A percentile compares a stretch with the other conserved stretches of the same genome.
These are phyloP conservation scores for Neoascia interrupta DNA, from an alignment of 2,888 invertebrate species.

Conservation along the genomic window DNA sequence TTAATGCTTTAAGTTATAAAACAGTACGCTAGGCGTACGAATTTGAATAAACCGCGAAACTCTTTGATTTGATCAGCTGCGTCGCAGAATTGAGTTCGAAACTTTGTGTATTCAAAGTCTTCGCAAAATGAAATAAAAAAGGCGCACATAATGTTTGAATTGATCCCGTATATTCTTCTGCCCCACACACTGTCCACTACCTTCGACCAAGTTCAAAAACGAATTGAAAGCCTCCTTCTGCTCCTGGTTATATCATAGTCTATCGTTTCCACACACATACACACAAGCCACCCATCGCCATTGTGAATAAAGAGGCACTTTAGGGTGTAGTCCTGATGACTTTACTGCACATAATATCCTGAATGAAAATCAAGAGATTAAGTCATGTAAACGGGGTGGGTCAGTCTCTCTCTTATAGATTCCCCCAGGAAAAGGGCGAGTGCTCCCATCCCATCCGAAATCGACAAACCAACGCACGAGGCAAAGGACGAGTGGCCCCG, in stretches of 20 bases:
- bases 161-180: conserved; percentile 1
- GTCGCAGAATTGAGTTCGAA: too few species aligned
- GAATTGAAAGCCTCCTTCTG: conserved; percentile 48
- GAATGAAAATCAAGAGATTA: conserved; percentile 69
- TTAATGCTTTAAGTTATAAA: too few species aligned
- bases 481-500: conserved; percentile 16
- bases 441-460: background rate
- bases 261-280: background rate
- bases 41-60: too few species aligned
- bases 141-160: too few species aligned
- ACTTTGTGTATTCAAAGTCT: too few species aligned
- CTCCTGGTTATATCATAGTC: conserved; percentile 46
- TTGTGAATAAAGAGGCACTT: conserved; percentile 63
- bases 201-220: conserved; percentile 30
- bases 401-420: too few species aligned
- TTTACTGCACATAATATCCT: conserved; percentile 69
- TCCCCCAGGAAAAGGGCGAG: too few species aligned
- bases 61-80: too few species aligned
- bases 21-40: too few species aligned
- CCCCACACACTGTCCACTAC: conserved; percentile 8
- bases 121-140: too few species aligned
- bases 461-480: background rate
- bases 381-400: conserved; percentile 41
- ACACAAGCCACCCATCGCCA: conserved; percentile 37
- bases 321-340: conserved; percentile 66